These are phyloP conservation scores for Phataginus tricuspis DNA, from an alignment of 2,797 vertebrate genomes.

Conservation along the genomic window DNA sequence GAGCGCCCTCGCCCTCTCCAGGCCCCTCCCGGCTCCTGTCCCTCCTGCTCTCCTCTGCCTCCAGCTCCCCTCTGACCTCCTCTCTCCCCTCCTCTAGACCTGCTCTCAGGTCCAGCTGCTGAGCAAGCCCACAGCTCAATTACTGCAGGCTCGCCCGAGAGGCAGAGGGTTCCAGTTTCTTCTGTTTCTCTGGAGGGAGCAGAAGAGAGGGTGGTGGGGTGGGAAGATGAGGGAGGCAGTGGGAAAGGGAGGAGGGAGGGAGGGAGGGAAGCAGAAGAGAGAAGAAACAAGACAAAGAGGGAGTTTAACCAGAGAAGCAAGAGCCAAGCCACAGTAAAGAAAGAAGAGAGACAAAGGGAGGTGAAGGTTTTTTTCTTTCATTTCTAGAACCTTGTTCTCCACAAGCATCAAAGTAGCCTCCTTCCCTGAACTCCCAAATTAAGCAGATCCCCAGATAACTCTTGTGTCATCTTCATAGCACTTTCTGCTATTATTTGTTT, in stretches of 20 bases:
- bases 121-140: slow-evolving; percentile 64
- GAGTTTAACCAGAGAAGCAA: slow-evolving; percentile 57
- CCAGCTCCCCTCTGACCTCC: slow-evolving; percentile 44
- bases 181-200: slow-evolving; percentile 61
- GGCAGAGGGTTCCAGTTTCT: slow-evolving; percentile 57
- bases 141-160: slow-evolving; percentile 52
- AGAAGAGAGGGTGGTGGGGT: slow-evolving; percentile 13
- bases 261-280: slow-evolving; percentile 24
- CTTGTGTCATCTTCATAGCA: not conserved
- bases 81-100: slow-evolving; percentile 34
- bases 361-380: slow-evolving; percentile 42
- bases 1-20: slow-evolving; percentile 34
- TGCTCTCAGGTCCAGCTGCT: slow-evolving; percentile 22
- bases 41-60: not conserved
- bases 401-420: not conserved
- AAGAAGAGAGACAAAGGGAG: not conserved
- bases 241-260: not conserved
- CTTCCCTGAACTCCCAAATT: not conserved
- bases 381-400: slow-evolving; percentile 39
- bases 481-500: not conserved
- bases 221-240: slow-evolving; percentile 21
- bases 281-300: slow-evolving; percentile 58
- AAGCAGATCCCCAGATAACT: not conserved
- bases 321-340: slow-evolving; percentile 43
- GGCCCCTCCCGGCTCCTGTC: not conserved